Percentiles rank a stretch among this genome's conserved stretches.
phyloP scores from a whole-genome alignment of 2,113 vertebrate genomes.

The Myotis yumanensis region DNA sequence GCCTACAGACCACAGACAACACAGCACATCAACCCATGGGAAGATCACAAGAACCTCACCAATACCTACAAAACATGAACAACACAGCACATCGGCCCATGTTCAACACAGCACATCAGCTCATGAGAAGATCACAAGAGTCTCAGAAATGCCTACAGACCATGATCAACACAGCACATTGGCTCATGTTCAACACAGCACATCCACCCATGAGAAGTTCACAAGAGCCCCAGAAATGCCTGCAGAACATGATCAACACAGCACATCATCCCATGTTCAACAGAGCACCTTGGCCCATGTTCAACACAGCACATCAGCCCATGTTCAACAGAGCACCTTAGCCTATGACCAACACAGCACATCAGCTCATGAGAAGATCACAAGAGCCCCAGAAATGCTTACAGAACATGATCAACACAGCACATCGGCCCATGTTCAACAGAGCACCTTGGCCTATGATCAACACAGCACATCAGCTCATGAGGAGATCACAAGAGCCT shows the following conservation, averaged over 20 bases:
- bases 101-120: neutral
- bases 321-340: neutral
- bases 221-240: neutral
- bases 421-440: rapidly evolving
- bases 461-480: neutral
- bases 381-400: rapidly evolving
- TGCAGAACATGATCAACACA: neutral
- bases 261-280: neutral
- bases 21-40: rapidly evolving
- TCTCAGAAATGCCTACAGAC: neutral
- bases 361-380: neutral
- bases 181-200: neutral
- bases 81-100: neutral
- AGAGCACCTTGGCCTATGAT: no score
- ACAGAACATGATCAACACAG: neutral
- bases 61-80: rapidly evolving
- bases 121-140: neutral
- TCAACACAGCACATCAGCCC: neutral
- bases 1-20: rapidly evolving
- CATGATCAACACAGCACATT: neutral
- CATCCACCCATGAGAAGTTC: neutral
- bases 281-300: neutral
- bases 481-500: no score
- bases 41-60: rapidly evolving
- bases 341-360: neutral